These are phyloP conservation scores for Idaea dimidiata DNA, from an alignment of 2,888 invertebrate genomes.

Conservation along the genomic window DNA sequence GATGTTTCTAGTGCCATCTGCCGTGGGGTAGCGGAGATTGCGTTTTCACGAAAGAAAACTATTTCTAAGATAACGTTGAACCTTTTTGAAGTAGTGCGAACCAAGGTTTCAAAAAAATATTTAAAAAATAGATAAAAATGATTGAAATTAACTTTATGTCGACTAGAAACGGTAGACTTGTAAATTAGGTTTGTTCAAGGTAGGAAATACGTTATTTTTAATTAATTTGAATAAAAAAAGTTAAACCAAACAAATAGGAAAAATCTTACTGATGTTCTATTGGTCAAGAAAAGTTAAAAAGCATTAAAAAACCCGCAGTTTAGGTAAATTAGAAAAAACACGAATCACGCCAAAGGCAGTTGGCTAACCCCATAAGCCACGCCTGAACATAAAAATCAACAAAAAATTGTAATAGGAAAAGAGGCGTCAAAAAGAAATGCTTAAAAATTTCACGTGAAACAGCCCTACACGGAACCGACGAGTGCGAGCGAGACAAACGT, in stretches of 20 bases:
- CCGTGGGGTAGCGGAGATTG: constrained; percentile 61
- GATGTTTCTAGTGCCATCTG: constrained; percentile 58
- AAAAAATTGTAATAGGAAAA: constrained; percentile 68
- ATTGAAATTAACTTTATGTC: neutral
- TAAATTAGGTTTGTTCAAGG: neutral
- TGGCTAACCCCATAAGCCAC: constrained; percentile 75
- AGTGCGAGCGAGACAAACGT: constrained; percentile 66
- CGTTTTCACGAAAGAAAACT: constrained; percentile 27
- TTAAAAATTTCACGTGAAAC: constrained; percentile 61
- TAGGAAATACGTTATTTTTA: neutral
- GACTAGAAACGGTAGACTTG: neutral
- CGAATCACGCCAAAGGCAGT: constrained; percentile 56
- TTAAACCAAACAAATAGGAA: neutral
- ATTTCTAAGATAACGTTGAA: constrained; percentile 18
- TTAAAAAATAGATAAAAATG: neutral
- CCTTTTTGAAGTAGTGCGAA: neutral
- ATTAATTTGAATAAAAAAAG: neutral
- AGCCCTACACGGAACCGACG: constrained; percentile 34
- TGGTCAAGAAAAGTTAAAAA: constrained; percentile 28
- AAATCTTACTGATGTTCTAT: constrained; percentile 12
- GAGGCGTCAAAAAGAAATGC: constrained; percentile 75
- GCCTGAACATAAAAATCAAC: constrained; percentile 65
- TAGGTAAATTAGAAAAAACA: constrained; percentile 64
- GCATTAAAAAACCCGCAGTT: constrained; percentile 39
- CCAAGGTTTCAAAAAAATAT: neutral